A percentile compares a stretch with the other conserved stretches of the same genome.
Evolutionary conservation across 2,797 vertebrate species (phyloP).

Genomic region (Betta splendens): DNA sequence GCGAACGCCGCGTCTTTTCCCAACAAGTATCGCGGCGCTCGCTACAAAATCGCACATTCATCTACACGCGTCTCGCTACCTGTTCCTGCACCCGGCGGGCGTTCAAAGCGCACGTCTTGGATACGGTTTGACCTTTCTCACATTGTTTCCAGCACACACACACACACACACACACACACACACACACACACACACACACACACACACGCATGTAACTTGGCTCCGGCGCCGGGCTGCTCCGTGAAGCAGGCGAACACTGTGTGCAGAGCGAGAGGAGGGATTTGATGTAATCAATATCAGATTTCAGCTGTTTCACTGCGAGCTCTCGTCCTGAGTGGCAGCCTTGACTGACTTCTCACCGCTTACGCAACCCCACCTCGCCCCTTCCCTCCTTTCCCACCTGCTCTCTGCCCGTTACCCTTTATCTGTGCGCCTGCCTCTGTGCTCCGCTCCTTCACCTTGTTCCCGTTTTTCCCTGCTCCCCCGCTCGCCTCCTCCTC

Average conservation of each 20-base stretch:
- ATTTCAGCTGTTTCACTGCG: slow-evolving; percentile 78
- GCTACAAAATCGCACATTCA: slow-evolving; percentile 63
- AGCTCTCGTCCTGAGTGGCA: slow-evolving; percentile 76
- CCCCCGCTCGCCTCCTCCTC: slow-evolving; percentile 45
- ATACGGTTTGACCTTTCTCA: slow-evolving; percentile 68
- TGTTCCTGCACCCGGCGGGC: slow-evolving; percentile 65
- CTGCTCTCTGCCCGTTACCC: slow-evolving; percentile 57
- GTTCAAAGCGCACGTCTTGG: slow-evolving; percentile 59
- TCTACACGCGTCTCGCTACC: slow-evolving; percentile 53
- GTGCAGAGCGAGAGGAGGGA: slow-evolving; percentile 66
- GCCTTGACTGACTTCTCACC: slow-evolving; percentile 74
- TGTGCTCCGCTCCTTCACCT: slow-evolving; percentile 44
- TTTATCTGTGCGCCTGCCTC: slow-evolving; percentile 50
- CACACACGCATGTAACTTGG: slow-evolving; percentile 56
- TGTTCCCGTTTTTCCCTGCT: slow-evolving; percentile 35
- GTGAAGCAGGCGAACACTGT: slow-evolving; percentile 62
- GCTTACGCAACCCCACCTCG: slow-evolving; percentile 73
- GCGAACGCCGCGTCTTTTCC: neutral
- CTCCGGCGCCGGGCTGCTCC: slow-evolving; percentile 51
- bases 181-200: no score
- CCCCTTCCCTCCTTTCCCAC: slow-evolving; percentile 50
- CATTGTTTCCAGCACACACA: slow-evolving; percentile 56
- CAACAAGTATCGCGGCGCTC: slow-evolving; percentile 36
- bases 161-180: no score
- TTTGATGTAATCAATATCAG: slow-evolving; percentile 81